Base-by-base conservation (phyloP, 1,140 invertebrate genomes). In the Aphelinus certus region DNA sequence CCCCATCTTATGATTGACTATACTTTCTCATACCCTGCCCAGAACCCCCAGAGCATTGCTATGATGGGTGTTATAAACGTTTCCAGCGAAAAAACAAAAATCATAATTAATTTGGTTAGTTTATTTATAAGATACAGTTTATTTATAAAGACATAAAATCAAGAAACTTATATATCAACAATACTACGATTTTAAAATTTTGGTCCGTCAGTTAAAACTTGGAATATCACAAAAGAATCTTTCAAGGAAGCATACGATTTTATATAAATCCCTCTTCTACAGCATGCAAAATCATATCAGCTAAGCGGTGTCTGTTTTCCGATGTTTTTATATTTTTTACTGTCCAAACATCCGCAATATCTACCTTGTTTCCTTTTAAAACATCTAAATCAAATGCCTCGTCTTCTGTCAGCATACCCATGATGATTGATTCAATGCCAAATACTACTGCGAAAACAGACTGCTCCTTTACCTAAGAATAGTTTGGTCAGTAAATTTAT, bases 301-400 rank as follows among this genome's bases (percentile, higher is more conserved):
- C 90, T 68, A 92, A 83, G 61, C 92, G 86, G 10, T 4, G 61
- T 47, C 80, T 76, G 57, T 76, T 58, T 63, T 77, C 77, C 10
- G 77, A 62, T 0, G 78, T 73, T 79, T 83, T 80, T 26, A 87
- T 81, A 9, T 85, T 82, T 48, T 76, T 71, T 42, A 85, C 3
- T 51, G 67, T 76, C 84, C 81, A 87, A 49, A 87, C 77, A 65
- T 87, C 84, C 7, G 76, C 77, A 47, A 88, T 83, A 66, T 87
- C 77, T 7, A 87, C 72, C 48, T 82, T 51, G 51, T 84, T 81
- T 79, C 88, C 83, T 77, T 84, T 86, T 78, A 91, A 88, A 66
- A 87, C 82, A 79, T 92, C 89, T 83, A 93, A 88, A 81, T 91
- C 89, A 61, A 91, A 88, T n/a, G 90, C 86, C 45, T 92, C 89